Evolutionary conservation across 2,113 vertebrate genomes (phyloP).

Genomic region (human): DNA sequence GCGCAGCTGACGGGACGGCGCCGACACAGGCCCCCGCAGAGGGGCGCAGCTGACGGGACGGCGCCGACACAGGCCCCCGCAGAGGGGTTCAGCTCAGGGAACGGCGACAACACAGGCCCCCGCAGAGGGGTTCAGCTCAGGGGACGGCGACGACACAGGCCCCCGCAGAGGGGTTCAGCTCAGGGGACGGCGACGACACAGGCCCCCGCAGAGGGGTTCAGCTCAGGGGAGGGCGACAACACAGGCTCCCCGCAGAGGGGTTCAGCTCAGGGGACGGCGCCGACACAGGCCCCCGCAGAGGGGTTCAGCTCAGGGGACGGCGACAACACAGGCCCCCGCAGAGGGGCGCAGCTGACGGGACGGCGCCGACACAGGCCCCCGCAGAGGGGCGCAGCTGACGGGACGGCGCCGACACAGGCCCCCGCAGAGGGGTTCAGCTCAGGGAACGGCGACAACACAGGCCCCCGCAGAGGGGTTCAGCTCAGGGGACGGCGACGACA

Average conservation of each 20-base stretch:
- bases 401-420: too few relatives aligned
- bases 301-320: neutral
- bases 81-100: neutral
- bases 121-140: too few relatives aligned
- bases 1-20: neutral
- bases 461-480: too few relatives aligned
- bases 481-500: too few relatives aligned
- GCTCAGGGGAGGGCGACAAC: too few relatives aligned
- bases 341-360: neutral
- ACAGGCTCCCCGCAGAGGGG: fast-evolving
- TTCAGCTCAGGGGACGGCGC: too few relatives aligned
- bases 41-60: too few relatives aligned
- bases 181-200: fast-evolving
- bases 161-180: fast-evolving
- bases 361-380: too few relatives aligned
- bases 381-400: fast-evolving
- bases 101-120: too few relatives aligned
- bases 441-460: fast-evolving
- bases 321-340: fast-evolving
- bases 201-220: fast-evolving
- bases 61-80: too few relatives aligned
- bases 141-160: too few relatives aligned
- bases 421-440: fast-evolving
- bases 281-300: neutral
- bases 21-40: too few relatives aligned